Evolutionary conservation across 2,113 vertebrate genomes (phyloP), one percentile per base, ranked within the genome.

Genomic region (Plestiodon gilberti): DNA sequence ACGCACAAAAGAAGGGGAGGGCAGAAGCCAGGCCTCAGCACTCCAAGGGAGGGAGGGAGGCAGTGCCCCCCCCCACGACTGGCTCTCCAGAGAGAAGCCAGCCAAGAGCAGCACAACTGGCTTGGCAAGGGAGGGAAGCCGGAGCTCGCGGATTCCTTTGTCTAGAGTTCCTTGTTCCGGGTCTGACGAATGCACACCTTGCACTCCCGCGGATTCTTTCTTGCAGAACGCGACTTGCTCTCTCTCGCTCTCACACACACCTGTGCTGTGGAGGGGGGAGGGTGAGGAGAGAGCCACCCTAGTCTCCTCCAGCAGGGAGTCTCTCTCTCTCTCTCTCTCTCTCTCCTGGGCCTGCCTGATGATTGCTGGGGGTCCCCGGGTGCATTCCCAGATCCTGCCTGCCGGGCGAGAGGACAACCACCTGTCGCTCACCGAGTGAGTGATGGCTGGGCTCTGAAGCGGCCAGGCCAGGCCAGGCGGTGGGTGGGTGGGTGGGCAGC

Each of bases 101-200:
- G 65, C 28, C 43, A 3, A 6, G 17, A 7, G 6, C 1, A 15
- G 14, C 11, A 52, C 17, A 57, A 57, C 30, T 22, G 15, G 81
- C 65, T 57, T 14, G 33, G 65, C 48, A 14, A 52, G 79, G 9
- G 43, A 30, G 59, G 61, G 35, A 14, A 18, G 11, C 5, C 81
- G 25, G 43, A n/a, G 25, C 2, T 7, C 6, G 18, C 2, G 9
- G 28, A 14, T 52, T 4, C 64, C 6, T 70, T 55, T 82, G 43
- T 57, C 67, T 71, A 20, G 48, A 71, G 81, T 71, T 82, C 81
- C 81, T 57, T 57, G 81, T 82, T 82, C 81, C 65, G 25, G 11
- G 69, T 73, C 38, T 71, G 81, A 35, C 4, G 28, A 70, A 82
- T 35, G 81, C 10, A 8, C 65, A n/a, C 14, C 23, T 15, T 57